Percentiles rank a stretch among this genome's conserved stretches.
phyloP scores from a whole-genome alignment of 2,888 invertebrate genomes.

The Caenorhabditis sp. region DNA sequence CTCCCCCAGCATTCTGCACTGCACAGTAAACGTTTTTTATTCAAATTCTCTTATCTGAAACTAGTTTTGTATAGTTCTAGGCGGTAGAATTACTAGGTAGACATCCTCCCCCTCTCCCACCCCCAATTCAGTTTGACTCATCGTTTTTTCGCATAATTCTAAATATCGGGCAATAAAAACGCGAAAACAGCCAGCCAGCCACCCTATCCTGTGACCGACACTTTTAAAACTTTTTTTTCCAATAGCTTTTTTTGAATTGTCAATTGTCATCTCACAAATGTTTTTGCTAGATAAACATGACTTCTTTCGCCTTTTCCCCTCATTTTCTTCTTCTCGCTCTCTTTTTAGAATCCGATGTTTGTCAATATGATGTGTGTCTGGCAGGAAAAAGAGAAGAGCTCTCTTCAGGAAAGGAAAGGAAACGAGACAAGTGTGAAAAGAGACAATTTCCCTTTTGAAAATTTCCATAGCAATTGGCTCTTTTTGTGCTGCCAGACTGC shows the following conservation, averaged over 20 bases:
- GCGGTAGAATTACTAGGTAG: too few species aligned
- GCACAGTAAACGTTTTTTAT: neutral
- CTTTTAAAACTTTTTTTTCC: slow-evolving; percentile 3
- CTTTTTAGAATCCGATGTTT: slow-evolving; percentile 52
- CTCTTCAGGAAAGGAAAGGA: neutral
- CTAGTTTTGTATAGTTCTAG: slow-evolving; percentile 21
- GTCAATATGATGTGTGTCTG: slow-evolving; percentile 45
- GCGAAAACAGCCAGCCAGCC: too few species aligned
- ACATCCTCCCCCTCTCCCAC: too few species aligned
- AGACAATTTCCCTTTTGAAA: slow-evolving; percentile 16
- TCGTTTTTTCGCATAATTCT: slow-evolving; percentile 43
- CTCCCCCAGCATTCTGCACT: too few species aligned
- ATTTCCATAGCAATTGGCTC: slow-evolving; percentile 12
- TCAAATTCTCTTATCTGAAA: too few species aligned
- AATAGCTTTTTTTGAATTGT: neutral
- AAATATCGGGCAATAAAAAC: slow-evolving; percentile 49
- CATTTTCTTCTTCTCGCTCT: slow-evolving; percentile 6
- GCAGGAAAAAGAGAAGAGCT: slow-evolving; percentile 2
- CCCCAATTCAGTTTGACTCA: slow-evolving; percentile 49
- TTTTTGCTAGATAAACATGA: slow-evolving; percentile 35
- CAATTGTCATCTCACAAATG: neutral
- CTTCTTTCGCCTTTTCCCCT: slow-evolving; percentile 7
- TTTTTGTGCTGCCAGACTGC: too few species aligned
- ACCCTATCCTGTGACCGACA: neutral
- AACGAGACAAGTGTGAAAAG: neutral